Base-by-base conservation (phyloP, 2,888 invertebrate species). In the Digitonthophagus gazella region DNA sequence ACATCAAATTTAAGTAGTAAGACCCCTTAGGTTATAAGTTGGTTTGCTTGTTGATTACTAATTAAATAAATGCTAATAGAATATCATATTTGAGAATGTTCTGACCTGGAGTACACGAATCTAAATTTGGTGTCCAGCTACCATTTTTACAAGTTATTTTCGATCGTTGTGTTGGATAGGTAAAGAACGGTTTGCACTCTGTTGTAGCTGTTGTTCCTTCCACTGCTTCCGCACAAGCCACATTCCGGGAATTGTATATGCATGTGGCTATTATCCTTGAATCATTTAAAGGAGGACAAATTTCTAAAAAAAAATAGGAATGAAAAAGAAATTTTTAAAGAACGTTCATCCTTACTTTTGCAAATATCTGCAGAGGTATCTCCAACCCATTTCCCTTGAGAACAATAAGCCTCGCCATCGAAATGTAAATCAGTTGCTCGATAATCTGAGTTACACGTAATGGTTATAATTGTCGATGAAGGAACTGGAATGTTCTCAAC, bases 21-120 rank as follows among this genome's bases (percentile, higher is more conserved):
- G 0, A 18, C 22, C 20, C 14, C 15, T 15, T 11, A 8, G 2
- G 19, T 15, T 15, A 18, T 14, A 15, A 14, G 14, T n/a, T 8
- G 19, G 0, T 2, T 15, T 22, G 64, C 20, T 3, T 15, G 28
- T 44, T 44, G 28, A 44, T 44, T 44, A 44, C 6, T 8, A 44
- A 44, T 18, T 1, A 58, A 58, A 16, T 8, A 14, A 15, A n/a
- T 15, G 15, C 18, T 66, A 58, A 19, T 28, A 28, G 58, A 18
- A n/a, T 58, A 11, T 44, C 66, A 66, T n/a, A 6, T 61, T 16
- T 15, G n/a, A 15, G 5, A 8, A 4, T 15, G 6, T 54, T 54
- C 67, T 54, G 64, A 67, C 63, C 63, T 64, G 67, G 18, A 14
- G 8, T 19, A 55, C 67, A 67, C 16, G 55, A 18, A 4, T 15